These are phyloP conservation scores for Cathartes aura DNA, from an alignment of 2,113 vertebrate genomes.

Conservation along the genomic window DNA sequence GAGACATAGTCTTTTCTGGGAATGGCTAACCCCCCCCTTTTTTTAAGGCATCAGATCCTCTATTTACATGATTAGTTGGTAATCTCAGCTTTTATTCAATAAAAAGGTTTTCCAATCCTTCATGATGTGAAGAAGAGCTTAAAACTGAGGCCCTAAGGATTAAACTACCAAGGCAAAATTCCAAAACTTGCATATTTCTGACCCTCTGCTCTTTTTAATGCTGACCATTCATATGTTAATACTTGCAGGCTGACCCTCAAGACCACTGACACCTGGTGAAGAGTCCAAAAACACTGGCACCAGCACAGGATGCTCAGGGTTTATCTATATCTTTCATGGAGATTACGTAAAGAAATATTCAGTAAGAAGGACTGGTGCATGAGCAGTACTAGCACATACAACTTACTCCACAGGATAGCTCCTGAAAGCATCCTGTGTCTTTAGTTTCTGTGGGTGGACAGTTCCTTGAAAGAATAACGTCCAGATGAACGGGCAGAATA, in stretches of 20 bases:
- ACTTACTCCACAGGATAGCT: neutral
- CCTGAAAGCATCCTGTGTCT: neutral
- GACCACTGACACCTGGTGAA: neutral
- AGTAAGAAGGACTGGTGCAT: neutral
- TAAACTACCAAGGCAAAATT: neutral
- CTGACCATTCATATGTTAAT: neutral
- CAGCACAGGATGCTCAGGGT: neutral
- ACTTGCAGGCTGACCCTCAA: neutral
- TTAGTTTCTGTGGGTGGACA: neutral
- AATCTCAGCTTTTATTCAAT: neutral
- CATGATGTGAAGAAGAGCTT: neutral
- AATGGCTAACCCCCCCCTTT: neutral
- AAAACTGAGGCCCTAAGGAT: neutral
- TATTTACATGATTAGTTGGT: neutral
- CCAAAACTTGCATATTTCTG: neutral
- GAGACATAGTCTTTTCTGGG: neutral
- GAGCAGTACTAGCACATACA: neutral
- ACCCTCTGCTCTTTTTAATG: neutral
- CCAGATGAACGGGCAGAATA: neutral
- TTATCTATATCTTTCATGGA: neutral
- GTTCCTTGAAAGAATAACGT: slow-evolving; percentile 27
- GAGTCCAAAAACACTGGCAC: neutral
- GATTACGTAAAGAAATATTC: neutral
- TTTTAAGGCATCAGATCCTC: neutral
- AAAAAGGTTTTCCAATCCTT: neutral